Conservation (phyloP, 2,113 vertebrate species). For the Columba livia region DNA sequence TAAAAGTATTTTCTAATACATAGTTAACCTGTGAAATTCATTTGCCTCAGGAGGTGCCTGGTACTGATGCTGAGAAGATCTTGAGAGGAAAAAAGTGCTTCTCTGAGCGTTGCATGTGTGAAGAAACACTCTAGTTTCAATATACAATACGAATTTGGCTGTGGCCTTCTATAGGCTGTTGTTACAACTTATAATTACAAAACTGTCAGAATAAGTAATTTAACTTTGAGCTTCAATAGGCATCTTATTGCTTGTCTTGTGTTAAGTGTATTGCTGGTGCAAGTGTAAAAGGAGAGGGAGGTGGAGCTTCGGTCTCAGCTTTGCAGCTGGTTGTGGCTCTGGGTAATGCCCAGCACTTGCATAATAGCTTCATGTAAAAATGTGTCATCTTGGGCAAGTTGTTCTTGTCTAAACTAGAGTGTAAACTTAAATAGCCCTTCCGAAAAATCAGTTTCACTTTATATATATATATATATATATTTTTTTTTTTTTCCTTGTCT, state of each 20-base stretch:
- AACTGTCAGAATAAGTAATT: background rate
- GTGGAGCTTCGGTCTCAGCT: background rate
- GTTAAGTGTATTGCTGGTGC: background rate
- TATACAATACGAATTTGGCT: background rate
- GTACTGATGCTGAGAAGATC: background rate
- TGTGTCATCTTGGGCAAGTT: background rate
- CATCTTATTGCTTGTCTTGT: background rate
- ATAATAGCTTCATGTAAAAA: conserved; percentile 20
- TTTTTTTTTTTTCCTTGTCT: rapidly evolving
- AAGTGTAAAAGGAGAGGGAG: background rate
- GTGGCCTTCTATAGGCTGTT: background rate
- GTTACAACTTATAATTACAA: background rate
- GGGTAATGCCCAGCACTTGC: background rate
- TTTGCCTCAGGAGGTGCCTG: background rate
- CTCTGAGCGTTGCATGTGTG: background rate
- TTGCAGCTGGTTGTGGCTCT: background rate
- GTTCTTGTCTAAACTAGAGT: background rate
- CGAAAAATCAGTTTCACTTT: too few species aligned
- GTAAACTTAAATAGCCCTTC: background rate
- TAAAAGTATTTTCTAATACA: background rate
- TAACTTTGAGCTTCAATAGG: background rate
- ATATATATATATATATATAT: too few species aligned
- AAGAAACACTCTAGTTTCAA: background rate
- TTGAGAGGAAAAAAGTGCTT: background rate
- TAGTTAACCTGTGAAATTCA: conserved; percentile 9